phyloP scores from a whole-genome alignment of 2,797 vertebrate genomes.

The Melanotaenia trifasciata region DNA sequence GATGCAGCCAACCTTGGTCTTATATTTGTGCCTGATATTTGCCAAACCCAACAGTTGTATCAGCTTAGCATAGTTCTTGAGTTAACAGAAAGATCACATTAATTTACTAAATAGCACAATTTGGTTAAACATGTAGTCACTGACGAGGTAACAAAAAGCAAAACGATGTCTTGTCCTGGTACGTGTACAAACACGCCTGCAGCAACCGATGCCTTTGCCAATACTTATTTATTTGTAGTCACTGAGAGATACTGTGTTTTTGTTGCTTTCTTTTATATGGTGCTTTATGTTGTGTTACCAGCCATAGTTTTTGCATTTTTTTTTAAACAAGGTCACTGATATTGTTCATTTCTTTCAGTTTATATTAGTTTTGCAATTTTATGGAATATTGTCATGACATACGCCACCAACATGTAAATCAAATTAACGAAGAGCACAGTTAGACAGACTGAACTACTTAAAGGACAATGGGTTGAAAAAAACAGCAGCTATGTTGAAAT shows the following conservation, averaged over 20 bases:
- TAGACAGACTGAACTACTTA: conserved; percentile 59
- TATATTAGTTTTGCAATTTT: conserved; percentile 65
- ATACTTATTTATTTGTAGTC: conserved; percentile 74
- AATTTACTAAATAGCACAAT: conserved; percentile 51
- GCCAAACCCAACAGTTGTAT: conserved; percentile 72
- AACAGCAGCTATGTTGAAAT: conserved; percentile 57
- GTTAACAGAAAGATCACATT: conserved; percentile 54
- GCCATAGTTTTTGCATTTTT: conserved; percentile 58
- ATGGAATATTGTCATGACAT: conserved; percentile 66
- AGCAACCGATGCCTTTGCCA: conserved; percentile 72
- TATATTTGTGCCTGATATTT: conserved; percentile 80
- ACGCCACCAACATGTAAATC: conserved; percentile 61
- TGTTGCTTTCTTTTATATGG: conserved; percentile 60
- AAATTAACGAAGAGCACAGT: conserved; percentile 61
- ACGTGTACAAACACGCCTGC: conserved; percentile 69
- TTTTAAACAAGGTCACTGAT: conserved; percentile 51
- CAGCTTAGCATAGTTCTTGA: conserved; percentile 65
- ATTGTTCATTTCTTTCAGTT: conserved; percentile 52
- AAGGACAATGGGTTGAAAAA: conserved; percentile 70
- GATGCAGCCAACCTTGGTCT: conserved; percentile 78
- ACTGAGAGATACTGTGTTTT: conserved; percentile 69
- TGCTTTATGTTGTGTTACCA: conserved; percentile 63
- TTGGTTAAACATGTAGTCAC: conserved; percentile 49
- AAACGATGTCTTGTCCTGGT: conserved; percentile 65
- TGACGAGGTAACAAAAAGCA: conserved; percentile 63